phyloP scores from a whole-genome alignment of 2,113 vertebrate species.

The Macrotus californicus region DNA sequence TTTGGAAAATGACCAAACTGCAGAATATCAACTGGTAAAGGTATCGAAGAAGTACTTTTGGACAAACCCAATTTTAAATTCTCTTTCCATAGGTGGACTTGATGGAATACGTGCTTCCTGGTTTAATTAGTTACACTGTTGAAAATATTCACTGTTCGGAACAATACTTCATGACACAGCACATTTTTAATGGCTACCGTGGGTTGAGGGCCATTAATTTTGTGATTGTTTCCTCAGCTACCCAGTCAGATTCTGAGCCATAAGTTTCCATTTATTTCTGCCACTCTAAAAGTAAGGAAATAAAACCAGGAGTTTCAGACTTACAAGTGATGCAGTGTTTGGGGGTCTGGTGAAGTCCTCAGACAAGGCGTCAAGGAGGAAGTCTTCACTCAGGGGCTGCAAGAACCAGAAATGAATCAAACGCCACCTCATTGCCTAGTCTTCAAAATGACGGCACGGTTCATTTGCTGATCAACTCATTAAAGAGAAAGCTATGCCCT shows the following conservation, averaged over 20 bases:
- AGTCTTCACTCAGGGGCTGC: slow-evolving; percentile 77
- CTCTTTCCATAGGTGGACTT: not conserved
- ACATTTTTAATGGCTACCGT: not conserved
- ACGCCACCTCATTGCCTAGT: not conserved
- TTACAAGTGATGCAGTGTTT: slow-evolving; percentile 37
- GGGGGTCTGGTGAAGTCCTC: slow-evolving; percentile 71
- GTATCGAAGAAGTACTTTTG: not conserved
- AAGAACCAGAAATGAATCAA: slow-evolving; percentile 12
- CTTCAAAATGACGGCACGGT: not conserved
- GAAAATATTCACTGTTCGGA: not conserved
- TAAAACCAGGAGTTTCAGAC: slow-evolving; percentile 19
- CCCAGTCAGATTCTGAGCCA: not conserved
- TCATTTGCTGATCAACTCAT: not conserved
- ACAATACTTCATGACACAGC: not conserved
- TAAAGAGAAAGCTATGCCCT: not conserved
- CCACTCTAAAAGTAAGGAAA: not conserved
- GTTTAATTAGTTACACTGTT: not conserved
- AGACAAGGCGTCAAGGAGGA: slow-evolving; percentile 77
- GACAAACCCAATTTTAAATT: not conserved
- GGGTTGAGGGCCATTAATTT: not conserved
- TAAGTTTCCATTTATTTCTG: not conserved
- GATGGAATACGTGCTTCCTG: not conserved
- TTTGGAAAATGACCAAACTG: not conserved
- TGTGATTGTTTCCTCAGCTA: not conserved
- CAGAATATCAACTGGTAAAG: not conserved